A percentile compares a stretch with the other conserved stretches of the same genome.
Conservation (phyloP, 1,140 invertebrate species). For the Panulirus ornatus region DNA sequence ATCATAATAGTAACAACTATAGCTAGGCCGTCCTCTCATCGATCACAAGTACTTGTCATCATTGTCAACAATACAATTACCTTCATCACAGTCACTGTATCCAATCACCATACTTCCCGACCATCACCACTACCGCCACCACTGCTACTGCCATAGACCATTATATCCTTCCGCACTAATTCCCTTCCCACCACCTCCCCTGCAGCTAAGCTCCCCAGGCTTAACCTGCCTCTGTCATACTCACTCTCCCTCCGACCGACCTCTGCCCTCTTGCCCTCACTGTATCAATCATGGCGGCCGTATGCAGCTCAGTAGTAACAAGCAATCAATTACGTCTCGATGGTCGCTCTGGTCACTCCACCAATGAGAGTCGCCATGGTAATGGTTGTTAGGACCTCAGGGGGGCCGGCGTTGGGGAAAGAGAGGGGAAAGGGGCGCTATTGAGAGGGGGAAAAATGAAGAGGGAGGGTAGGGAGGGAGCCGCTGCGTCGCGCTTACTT, state of each 20-base stretch:
- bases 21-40: too few relatives aligned
- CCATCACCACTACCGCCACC: too few relatives aligned
- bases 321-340: slow-evolving; percentile 69
- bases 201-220: too few relatives aligned
- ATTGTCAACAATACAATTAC: background rate
- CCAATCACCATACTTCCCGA: too few relatives aligned
- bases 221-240: too few relatives aligned
- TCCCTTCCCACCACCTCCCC: too few relatives aligned
- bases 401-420: slow-evolving; percentile 43
- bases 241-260: too few relatives aligned
- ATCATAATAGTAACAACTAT: too few relatives aligned
- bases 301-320: slow-evolving; percentile 65
- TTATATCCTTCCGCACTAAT: too few relatives aligned
- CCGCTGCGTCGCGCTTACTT: background rate
- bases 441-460: background rate
- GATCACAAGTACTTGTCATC: background rate
- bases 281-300: slow-evolving; percentile 27
- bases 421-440: slow-evolving; percentile 10
- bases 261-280: too few relatives aligned
- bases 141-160: too few relatives aligned
- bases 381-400: slow-evolving; percentile 54
- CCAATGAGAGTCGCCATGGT: slow-evolving; percentile 52
- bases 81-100: background rate
- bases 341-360: slow-evolving; percentile 59
- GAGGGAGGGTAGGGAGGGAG: background rate